Percentiles rank a stretch among this genome's conserved stretches.
phyloP scores from a whole-genome alignment of 2,797 vertebrate species.

The Periophthalmus magnuspinnatus region DNA sequence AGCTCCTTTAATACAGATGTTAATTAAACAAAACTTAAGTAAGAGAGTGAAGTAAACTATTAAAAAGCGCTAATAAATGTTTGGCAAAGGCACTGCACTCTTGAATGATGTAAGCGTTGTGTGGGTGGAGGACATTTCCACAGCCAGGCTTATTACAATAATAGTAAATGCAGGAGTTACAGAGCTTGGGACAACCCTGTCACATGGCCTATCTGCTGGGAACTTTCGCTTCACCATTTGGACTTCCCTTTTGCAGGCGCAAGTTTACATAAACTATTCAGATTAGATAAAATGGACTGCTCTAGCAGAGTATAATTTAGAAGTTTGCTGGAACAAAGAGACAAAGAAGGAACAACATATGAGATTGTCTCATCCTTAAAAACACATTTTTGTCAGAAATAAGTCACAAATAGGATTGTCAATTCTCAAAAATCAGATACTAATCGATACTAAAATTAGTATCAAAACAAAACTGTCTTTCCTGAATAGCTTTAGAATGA shows the following conservation, averaged over 20 bases:
- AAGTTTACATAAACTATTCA: not conserved
- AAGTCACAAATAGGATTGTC: not conserved
- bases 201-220: not conserved
- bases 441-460: not conserved
- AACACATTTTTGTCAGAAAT: not conserved
- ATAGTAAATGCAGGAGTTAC: not conserved
- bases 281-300: not conserved
- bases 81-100: not conserved
- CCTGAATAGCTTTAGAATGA: too few relatives aligned
- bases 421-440: not conserved
- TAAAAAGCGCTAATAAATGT: not conserved
- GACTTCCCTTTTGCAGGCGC: not conserved
- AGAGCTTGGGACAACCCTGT: not conserved
- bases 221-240: slow-evolving; percentile 4
- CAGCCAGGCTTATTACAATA: not conserved
- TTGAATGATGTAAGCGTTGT: not conserved
- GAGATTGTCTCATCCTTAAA: not conserved
- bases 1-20: too few relatives aligned
- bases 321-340: not conserved
- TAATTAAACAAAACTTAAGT: too few relatives aligned
- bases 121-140: not conserved
- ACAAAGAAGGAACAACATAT: not conserved
- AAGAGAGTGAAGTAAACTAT: not conserved
- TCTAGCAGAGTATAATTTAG: too few relatives aligned
- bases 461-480: too few relatives aligned